Conservation (phyloP, 2,888 invertebrate species). For the Zaprionus bogoriensis region DNA sequence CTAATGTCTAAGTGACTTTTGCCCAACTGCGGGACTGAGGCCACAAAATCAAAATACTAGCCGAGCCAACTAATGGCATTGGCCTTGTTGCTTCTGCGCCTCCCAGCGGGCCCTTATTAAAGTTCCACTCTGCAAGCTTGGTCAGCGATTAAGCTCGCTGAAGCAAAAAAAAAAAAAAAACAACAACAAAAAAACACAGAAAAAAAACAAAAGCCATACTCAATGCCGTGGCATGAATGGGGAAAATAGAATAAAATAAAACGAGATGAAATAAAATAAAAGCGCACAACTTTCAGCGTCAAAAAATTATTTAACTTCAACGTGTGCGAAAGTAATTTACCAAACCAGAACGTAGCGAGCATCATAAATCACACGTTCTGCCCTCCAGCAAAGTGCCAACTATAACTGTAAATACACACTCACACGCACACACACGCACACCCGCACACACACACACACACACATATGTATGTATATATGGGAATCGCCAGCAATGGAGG, state of each 20-base stretch:
- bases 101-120: slow-evolving; percentile 24
- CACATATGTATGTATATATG: background rate
- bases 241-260: background rate
- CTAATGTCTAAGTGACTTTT: slow-evolving; percentile 53
- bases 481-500: background rate
- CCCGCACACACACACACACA: slow-evolving; percentile 11
- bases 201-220: slow-evolving; percentile 37
- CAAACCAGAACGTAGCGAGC: slow-evolving; percentile 56
- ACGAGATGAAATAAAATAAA: slow-evolving; percentile 23
- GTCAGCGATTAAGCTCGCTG: slow-evolving; percentile 43
- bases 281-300: slow-evolving; percentile 47
- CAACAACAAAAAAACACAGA: background rate
- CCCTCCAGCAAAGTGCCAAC: slow-evolving; percentile 49
- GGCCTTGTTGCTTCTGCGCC: slow-evolving; percentile 26
- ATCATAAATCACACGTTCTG: slow-evolving; percentile 71
- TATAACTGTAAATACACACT: slow-evolving; percentile 47
- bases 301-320: slow-evolving; percentile 55
- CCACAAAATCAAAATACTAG: slow-evolving; percentile 52
- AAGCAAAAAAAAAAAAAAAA: background rate
- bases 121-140: slow-evolving; percentile 37
- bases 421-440: slow-evolving; percentile 8
- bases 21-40: slow-evolving; percentile 26
- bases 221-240: background rate
- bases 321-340: slow-evolving; percentile 69
- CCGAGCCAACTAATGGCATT: slow-evolving; percentile 40